Base-by-base conservation (phyloP, 2,888 invertebrate species). In the Embidobia sp. region DNA sequence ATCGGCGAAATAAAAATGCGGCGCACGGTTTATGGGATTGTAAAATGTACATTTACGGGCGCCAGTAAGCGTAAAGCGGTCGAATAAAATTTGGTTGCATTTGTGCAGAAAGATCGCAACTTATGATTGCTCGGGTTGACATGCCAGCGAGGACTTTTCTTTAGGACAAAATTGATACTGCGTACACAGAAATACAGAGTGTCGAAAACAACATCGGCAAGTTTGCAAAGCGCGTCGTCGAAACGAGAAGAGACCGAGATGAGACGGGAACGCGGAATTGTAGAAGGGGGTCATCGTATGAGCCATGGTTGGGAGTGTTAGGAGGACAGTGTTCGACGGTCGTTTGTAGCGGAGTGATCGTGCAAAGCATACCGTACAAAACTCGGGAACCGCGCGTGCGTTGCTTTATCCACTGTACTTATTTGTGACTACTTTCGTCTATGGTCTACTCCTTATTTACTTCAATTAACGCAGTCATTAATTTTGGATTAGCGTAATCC, bases 261-360 rank as follows among this genome's bases (percentile, higher is more conserved):
- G 73, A 61, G 77, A 57, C 73, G 74, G 59, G 77, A 78, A 74
- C 73, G 73, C 69, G 73, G 77, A 77, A 77, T 77, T 27, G 77
- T 77, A 77, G 77, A 77, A 77, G 77, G 77, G 77, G 77, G 77
- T 78, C 74, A 78, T 74, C 77, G 77, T 74, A 64, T 78, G 69
- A 73, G 59, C 74, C 73, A 69, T 61, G 73, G 73, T 64, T 64
- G 69, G 66, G 77, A 74, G 77, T 77, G 77, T 77, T 77, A 74
- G 74, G 77, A 78, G 77, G 77, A 78, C 77, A 74, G 74, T 78
- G 57, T 78, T 74, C 77, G 59, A 69, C 69, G 64, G 64, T 59
- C 74, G 73, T 74, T 78, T 77, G 73, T 57, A 64, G 77, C 73
- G 77, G 63, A 67, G 77, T 67, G 77, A 72, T 77, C 77, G 77